Evolutionary conservation across 1,140 invertebrate species (phyloP).

Genomic region (Drosophila nigrodunni): DNA sequence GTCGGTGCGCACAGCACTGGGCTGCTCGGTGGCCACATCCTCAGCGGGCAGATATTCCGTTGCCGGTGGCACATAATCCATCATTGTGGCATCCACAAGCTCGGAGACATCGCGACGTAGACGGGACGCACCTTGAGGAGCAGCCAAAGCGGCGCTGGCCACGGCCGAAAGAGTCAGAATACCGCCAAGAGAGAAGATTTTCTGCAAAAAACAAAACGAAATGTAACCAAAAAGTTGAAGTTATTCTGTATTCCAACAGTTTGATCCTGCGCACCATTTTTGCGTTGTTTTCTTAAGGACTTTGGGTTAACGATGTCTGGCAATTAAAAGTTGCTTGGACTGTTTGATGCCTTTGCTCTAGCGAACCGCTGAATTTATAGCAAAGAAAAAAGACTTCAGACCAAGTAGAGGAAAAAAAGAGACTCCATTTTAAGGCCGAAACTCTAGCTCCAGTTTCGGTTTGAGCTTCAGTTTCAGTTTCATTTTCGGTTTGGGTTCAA

Average conservation of each 20-base stretch:
- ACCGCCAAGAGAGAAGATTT: constrained; percentile 71
- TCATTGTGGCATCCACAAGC: constrained; percentile 47
- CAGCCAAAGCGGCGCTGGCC: constrained; percentile 67
- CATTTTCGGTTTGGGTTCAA: constrained; percentile 28
- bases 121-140: constrained; percentile 45
- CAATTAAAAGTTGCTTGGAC: constrained; percentile 73
- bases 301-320: constrained; percentile 53
- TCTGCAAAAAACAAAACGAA: constrained; percentile 40
- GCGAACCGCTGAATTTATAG: constrained; percentile 64
- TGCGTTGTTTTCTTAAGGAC: constrained; percentile 5
- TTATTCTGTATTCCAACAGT: constrained; percentile 19
- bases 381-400: constrained; percentile 41
- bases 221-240: not conserved
- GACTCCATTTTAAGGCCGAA: constrained; percentile 2
- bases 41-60: constrained; percentile 28
- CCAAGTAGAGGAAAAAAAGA: not conserved
- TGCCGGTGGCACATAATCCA: constrained; percentile 58
- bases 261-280: constrained; percentile 37
- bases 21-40: constrained; percentile 35
- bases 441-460: constrained; percentile 3
- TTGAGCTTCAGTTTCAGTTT: constrained; percentile 11
- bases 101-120: constrained; percentile 66
- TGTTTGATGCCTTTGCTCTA: constrained; percentile 67
- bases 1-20: constrained; percentile 52
- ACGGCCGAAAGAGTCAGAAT: constrained; percentile 69